A percentile compares a stretch with the other conserved stretches of the same genome.
phyloP scores from a whole-genome alignment of 30 jellyfish, hydroid and myxozoan genomes.

The Morbakka virulenta region DNA sequence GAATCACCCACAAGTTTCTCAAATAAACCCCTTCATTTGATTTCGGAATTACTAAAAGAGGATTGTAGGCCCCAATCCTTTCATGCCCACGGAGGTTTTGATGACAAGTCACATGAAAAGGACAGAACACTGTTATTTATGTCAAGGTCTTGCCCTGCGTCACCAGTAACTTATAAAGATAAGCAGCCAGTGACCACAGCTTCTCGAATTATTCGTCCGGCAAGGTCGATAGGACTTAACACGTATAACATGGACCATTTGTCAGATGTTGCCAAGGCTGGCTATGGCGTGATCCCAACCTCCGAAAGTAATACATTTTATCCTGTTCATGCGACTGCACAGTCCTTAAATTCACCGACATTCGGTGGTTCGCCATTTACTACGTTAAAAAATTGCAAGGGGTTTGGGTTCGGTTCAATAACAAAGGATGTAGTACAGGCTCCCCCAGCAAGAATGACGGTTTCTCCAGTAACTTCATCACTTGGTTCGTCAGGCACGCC shows the following conservation, averaged over 20 bases:
- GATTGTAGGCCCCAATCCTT: neutral
- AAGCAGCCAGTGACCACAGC: neutral
- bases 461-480: neutral
- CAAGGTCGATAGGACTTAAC: neutral
- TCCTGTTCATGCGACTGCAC: neutral
- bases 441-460: neutral
- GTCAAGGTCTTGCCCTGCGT: neutral
- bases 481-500: neutral
- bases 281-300: neutral
- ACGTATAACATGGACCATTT: neutral
- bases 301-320: neutral
- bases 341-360: neutral
- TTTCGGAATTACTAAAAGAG: constrained; percentile 72
- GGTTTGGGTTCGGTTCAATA: neutral
- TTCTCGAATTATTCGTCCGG: constrained; percentile 10
- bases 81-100: neutral
- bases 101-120: neutral
- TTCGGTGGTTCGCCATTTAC: neutral
- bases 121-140: neutral
- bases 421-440: neutral
- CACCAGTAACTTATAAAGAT: neutral
- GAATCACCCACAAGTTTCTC: neutral
- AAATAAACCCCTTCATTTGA: constrained; percentile 56
- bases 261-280: neutral
- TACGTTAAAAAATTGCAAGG: too few species aligned